Evolutionary conservation across 2,888 invertebrate species (phyloP), one percentile per base, ranked within the genome.

Genomic region (Lithophane leautieri): DNA sequence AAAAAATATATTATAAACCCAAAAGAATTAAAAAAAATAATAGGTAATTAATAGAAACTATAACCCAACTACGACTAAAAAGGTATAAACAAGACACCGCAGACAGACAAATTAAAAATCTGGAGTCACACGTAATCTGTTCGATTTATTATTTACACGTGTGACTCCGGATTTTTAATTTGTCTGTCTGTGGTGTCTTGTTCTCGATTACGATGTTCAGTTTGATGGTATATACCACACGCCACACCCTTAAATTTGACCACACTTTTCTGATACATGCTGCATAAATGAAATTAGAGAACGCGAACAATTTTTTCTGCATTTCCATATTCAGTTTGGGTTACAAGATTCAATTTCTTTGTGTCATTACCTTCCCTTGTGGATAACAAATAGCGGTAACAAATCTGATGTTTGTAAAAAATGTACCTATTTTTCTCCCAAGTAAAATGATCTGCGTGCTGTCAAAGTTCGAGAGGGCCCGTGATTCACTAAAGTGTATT

Each of bases 361-460:
- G 75, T 86, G 82, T 86, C 86, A 88, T 89, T 60, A 25, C 75
- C 85, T 87, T 88, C 76, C 83, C 86, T 72, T 63, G 63, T 44
- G 69, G 73, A 87, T 83, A 58, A 81, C 61, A 78, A 89, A 82
- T 82, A 81, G 88, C 88, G 89, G 90, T 88, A 91, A 92, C 91
- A 92, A 91, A 91, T 82, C 79, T 77, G 79, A 84, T 83, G 82
- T 78, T 86, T 79, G 84, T 91, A 91, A 93, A 90, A 92, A 91
- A 94, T 93, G 88, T 84, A 85, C 78, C 86, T 89, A 93, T 93
- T 93, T 94, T 89, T 93, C 91, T 92, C 83, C 86, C 81, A 89
- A 89, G 92, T 92, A 92, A 94, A 93, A 92, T 90, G 92, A 93
- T 93, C 91, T 83, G 85, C 83, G 87, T 92, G 91, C 93, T 94